Evolutionary conservation across 2,797 vertebrate genomes (phyloP).

Genomic region (Clarias pachynema): DNA sequence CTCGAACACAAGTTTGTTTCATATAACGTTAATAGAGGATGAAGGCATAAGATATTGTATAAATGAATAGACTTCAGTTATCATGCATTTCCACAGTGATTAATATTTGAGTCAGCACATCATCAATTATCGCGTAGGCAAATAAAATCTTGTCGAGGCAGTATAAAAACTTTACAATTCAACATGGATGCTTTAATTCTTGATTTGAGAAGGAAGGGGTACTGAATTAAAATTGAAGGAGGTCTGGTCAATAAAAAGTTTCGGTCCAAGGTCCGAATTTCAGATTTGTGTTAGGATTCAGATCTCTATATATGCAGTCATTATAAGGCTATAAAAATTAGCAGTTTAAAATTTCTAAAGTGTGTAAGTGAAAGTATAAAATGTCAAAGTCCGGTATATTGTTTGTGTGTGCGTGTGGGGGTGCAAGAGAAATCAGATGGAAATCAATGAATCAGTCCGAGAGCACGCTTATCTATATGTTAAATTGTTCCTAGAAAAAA

Average conservation of each 20-base stretch:
- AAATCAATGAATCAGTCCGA: too few relatives aligned
- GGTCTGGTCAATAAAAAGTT: too few relatives aligned
- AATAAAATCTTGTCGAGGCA: not conserved
- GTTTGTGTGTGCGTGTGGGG: too few relatives aligned
- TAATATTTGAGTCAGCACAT: constrained; percentile 16
- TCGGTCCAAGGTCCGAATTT: too few relatives aligned
- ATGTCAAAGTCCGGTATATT: too few relatives aligned
- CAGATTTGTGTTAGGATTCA: too few relatives aligned
- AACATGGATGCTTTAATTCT: not conserved
- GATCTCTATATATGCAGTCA: too few relatives aligned
- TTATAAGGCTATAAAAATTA: too few relatives aligned
- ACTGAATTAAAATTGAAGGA: too few relatives aligned
- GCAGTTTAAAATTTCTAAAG: too few relatives aligned
- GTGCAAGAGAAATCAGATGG: too few relatives aligned
- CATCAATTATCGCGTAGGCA: not conserved
- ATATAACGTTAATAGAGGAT: constrained; percentile 36
- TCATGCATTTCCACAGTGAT: constrained; percentile 25
- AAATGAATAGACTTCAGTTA: constrained; percentile 23
- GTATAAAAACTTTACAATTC: not conserved
- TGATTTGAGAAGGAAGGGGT: not conserved
- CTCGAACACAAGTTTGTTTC: constrained; percentile 53
- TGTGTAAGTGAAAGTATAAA: too few relatives aligned
- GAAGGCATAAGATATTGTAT: constrained; percentile 10
- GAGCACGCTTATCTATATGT: not conserved
- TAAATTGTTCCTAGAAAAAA: not conserved